Percentiles rank a stretch among this genome's conserved stretches.
Conservation (phyloP, 2,797 vertebrate genomes). For the Chrysocyon brachyurus region DNA sequence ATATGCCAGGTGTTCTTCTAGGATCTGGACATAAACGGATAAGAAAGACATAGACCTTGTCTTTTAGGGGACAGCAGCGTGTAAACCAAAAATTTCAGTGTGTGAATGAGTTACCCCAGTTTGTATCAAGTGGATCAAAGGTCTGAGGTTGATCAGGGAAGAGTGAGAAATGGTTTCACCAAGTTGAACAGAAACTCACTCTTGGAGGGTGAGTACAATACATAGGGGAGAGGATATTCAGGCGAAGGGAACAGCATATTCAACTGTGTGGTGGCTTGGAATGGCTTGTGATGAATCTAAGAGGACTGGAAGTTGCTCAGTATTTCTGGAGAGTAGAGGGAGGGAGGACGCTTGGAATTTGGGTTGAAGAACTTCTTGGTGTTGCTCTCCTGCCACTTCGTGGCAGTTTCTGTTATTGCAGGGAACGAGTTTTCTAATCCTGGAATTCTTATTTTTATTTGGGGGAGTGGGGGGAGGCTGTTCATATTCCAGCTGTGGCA, state of each 20-base stretch:
- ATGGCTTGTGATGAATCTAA: not conserved
- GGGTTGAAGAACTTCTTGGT: constrained; percentile 6
- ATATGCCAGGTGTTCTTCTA: not conserved
- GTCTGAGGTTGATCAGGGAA: not conserved
- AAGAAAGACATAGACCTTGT: not conserved
- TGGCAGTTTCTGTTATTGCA: constrained; percentile 43
- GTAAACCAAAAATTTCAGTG: not conserved
- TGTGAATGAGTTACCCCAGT: not conserved
- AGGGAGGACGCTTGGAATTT: not conserved
- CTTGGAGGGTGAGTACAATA: not conserved
- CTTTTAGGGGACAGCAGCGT: not conserved
- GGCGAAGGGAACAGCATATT: not conserved
- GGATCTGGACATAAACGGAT: not conserved
- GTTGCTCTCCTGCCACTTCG: not conserved
- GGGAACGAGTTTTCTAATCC: not conserved
- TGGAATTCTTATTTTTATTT: not conserved
- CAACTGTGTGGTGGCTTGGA: not conserved
- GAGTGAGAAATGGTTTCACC: not conserved
- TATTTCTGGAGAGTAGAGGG: not conserved
- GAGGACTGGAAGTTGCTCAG: not conserved
- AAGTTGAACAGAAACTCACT: not conserved
- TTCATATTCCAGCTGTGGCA: not conserved
- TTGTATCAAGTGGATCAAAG: not conserved
- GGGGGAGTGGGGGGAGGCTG: not conserved
- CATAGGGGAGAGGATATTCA: not conserved